Base-by-base conservation (phyloP, 2,888 invertebrate species). In the Alitta virens region DNA sequence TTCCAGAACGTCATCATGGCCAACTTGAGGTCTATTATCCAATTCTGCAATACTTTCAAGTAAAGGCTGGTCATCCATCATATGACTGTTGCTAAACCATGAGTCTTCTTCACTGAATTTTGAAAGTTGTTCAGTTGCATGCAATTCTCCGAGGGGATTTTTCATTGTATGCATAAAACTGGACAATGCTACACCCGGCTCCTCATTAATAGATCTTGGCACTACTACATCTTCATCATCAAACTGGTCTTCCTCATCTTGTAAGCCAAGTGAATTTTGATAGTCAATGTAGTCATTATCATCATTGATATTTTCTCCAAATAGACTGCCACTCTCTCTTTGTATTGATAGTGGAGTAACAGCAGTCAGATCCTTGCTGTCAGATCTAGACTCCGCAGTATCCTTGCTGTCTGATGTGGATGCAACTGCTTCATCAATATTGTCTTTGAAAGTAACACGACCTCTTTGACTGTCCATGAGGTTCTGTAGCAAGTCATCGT, bases 201-300 rank as follows among this genome's bases (percentile, higher is more conserved):
- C 62, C n/a, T 68, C 56, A 33, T 68, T 68, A 14, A 68, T 60
- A 12, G 68, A 60, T 49, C 52, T 52, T n/a, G 66, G 62, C 51
- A 64, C 42, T 27, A 68, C 58, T 0, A 63, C 23, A 9, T 51
- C 55, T 12, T 42, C 63, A 14, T 58, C 62, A 12, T 14, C 49
- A n/a, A 56, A 55, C 5, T 55, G 58, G 5, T 60, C 59, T 3
- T 46, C 16, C 1, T 54, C 57, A 18, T 49, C 46, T 46, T 56
- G 38, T 16, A 33, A 53, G 26, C 12, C 25, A 14, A 23, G 18
- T 25, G 23, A 49, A 26, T 25, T 49, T 25, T 58, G 49, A 50
- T 58, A 26, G 25, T 18, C 24, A n/a, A 43, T 24, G 23, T 12
- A 21, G 16, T 23, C 56, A n/a, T 38, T 23, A 21, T 33, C 42